phyloP scores from a whole-genome alignment of 2,113 vertebrate genomes.

The Eonycteris spelaea region DNA sequence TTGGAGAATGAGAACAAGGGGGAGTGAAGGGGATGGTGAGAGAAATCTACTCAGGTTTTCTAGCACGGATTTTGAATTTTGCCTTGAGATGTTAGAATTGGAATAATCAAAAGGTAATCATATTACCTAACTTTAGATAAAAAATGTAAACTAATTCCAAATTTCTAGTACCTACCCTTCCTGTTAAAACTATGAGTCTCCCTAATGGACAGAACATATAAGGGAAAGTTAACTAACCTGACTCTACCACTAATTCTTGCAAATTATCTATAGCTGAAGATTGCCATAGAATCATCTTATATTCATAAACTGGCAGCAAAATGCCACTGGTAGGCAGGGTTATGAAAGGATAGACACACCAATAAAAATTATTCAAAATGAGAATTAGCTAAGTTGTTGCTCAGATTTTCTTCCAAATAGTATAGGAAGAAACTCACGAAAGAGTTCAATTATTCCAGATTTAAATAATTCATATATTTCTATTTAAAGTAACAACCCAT shows the following conservation, averaged over 20 bases:
- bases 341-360: not conserved
- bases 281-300: not conserved
- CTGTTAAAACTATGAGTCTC: slow-evolving; percentile 25
- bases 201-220: not conserved
- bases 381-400: not conserved
- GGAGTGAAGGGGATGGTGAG: not conserved
- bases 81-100: slow-evolving; percentile 66
- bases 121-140: slow-evolving; percentile 66
- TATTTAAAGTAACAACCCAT: not conserved
- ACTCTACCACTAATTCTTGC: not conserved
- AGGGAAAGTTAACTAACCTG: slow-evolving; percentile 17
- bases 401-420: slow-evolving; percentile 25
- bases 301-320: not conserved
- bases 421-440: not conserved
- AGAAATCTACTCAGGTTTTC: slow-evolving; percentile 43
- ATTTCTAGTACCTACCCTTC: slow-evolving; percentile 50
- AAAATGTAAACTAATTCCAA: slow-evolving; percentile 69
- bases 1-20: slow-evolving; percentile 18
- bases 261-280: slow-evolving; percentile 24
- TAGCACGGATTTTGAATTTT: slow-evolving; percentile 56
- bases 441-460: not conserved
- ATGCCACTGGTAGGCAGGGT: not conserved
- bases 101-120: slow-evolving; percentile 70
- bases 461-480: slow-evolving; percentile 11
- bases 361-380: not conserved